A percentile compares a stretch with the other conserved stretches of the same genome.
phyloP scores from a whole-genome alignment of 1,140 invertebrate genomes.

The Ganaspis sp. region DNA sequence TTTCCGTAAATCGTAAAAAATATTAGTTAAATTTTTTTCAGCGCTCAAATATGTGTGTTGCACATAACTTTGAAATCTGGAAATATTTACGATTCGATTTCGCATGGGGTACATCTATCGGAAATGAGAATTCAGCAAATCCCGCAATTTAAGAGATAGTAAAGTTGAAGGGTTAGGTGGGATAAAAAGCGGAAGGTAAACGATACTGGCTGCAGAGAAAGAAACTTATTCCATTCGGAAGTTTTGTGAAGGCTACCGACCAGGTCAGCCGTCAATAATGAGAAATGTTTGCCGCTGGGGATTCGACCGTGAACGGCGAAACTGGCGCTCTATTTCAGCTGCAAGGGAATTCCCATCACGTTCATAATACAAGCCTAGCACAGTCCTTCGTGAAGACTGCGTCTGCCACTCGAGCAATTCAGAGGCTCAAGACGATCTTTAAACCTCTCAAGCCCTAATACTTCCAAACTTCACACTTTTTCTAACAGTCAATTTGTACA shows the following conservation, averaged over 20 bases:
- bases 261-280: slow-evolving; percentile 69
- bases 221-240: slow-evolving; percentile 69
- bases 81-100: background rate
- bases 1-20: too few species aligned
- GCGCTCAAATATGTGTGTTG: background rate
- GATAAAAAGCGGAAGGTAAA: slow-evolving; percentile 44
- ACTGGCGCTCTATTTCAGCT: slow-evolving; percentile 51
- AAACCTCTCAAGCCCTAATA: slow-evolving; percentile 1
- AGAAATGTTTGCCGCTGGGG: slow-evolving; percentile 65
- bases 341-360: slow-evolving; percentile 64
- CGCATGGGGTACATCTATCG: background rate
- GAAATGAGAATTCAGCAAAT: background rate
- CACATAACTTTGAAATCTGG: background rate
- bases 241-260: slow-evolving; percentile 60
- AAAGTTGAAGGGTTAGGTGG: background rate
- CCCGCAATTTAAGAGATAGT: background rate
- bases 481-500: slow-evolving; percentile 8
- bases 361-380: slow-evolving; percentile 63
- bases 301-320: slow-evolving; percentile 56
- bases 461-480: slow-evolving; percentile 15
- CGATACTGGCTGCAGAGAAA: slow-evolving; percentile 38
- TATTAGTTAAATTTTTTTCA: background rate
- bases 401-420: slow-evolving; percentile 37
- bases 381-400: slow-evolving; percentile 48
- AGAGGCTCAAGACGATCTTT: background rate